A percentile compares a stretch with the other conserved stretches of the same genome.
These are phyloP conservation scores for Plutomurus gul DNA, from an alignment of 1,140 invertebrate genomes.

Conservation along the genomic window DNA sequence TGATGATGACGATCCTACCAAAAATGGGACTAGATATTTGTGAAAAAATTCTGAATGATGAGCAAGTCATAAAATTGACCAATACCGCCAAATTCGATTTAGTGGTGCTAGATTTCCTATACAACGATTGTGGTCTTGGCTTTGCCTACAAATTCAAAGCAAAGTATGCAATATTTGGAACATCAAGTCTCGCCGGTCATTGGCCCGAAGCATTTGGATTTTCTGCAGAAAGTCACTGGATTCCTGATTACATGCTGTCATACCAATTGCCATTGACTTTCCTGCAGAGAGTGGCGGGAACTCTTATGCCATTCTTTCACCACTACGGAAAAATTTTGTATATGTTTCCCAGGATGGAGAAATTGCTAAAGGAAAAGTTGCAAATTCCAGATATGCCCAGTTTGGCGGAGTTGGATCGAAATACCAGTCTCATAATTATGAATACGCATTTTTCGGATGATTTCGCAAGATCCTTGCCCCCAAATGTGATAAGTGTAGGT, in stretches of 20 bases:
- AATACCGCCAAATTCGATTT: constrained; percentile 36
- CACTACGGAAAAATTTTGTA: not conserved
- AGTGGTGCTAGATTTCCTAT: constrained; percentile 36
- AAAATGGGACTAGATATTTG: not conserved
- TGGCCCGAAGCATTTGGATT: not conserved
- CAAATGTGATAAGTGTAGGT: not conserved
- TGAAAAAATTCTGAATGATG: not conserved
- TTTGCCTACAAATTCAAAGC: constrained; percentile 28
- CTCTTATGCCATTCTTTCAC: not conserved
- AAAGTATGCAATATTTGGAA: not conserved
- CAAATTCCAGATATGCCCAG: constrained; percentile 57
- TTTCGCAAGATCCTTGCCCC: constrained; percentile 36
- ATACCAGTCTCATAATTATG: constrained; percentile 61
- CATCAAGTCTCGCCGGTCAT: not conserved
- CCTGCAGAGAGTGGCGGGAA: not conserved
- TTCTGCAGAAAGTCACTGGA: not conserved
- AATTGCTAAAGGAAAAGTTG: not conserved
- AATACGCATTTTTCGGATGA: constrained; percentile 65
- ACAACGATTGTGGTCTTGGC: constrained; percentile 40
- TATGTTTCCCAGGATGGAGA: not conserved
- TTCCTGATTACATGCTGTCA: not conserved
- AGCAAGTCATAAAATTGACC: not conserved
- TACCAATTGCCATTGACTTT: not conserved
- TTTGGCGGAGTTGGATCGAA: constrained; percentile 59
- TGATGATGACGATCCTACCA: not conserved